Evolutionary conservation across 2,113 vertebrate species (phyloP), one percentile per base, ranked within the genome.

Genomic region (Salvelinus namaycush): DNA sequence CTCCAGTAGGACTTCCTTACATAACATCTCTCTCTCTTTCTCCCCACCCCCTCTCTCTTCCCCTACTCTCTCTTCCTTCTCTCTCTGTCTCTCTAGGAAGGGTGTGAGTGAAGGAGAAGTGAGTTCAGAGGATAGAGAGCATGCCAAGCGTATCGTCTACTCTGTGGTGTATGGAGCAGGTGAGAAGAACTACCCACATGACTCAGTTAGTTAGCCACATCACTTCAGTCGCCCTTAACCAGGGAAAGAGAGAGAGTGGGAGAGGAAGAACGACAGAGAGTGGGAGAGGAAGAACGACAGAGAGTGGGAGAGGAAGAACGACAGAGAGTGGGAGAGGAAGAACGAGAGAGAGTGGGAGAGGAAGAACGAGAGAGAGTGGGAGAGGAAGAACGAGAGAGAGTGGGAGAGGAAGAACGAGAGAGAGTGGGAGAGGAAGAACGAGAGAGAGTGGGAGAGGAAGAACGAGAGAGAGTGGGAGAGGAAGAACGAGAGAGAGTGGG

Each of bases 141-240:
- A 95, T 54, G 93, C 96, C 79, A 98, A 98, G 74, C 95, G 95
- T 8, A 79, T 97, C 0, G 94, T 96, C 74, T 98, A 97, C 79
- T 93, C 96, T 0, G 93, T 95, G 48, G 89, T 99, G 82, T 98
- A 99, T 8, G 96, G 96, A 83, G 96, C 95, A 92, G 96, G 97
- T 98, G 79, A 92, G 92, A 39, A 68, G 2, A 26, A 62, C 59
- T 22, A 24, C 20, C 9, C 13, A 54, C 48, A 26, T 49, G 13
- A 72, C 51, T 24, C 4, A 16, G 24, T 76, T 73, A 67, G 70
- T 34, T 27, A 18, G 18, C 27, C 13, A 59, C 48, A 51, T 66
- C 2, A 26, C 22, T 26, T 65, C 39, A 44, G 39, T 54, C 5
- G 16, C 13, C 51, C 16, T 16, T 18, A 54, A 16, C 39, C 39